Evolutionary conservation across 1,140 invertebrate species (phyloP).

Genomic region (Epicauta chinensis): DNA sequence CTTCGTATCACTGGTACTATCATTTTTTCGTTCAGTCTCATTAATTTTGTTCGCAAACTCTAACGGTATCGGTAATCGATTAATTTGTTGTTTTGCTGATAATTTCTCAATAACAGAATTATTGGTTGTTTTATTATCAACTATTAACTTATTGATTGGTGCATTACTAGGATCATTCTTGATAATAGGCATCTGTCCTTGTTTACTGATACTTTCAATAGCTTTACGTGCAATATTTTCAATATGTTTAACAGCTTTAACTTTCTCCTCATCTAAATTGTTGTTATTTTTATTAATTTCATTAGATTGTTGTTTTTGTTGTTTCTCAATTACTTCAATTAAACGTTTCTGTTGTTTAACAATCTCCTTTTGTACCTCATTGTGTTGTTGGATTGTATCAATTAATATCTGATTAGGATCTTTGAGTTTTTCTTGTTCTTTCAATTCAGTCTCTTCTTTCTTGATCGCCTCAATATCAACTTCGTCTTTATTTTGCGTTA

Average conservation of each 20-base stretch:
- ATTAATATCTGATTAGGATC: conserved; percentile 45
- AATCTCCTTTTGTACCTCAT: conserved; percentile 47
- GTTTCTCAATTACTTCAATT: conserved; percentile 29
- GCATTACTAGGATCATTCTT: not conserved
- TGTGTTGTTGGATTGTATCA: conserved; percentile 50
- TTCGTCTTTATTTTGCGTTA: conserved; percentile 25
- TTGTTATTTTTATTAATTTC: conserved; percentile 24
- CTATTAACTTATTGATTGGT: not conserved
- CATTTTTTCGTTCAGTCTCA: not conserved
- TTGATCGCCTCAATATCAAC: conserved; percentile 45
- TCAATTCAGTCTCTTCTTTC: conserved; percentile 49
- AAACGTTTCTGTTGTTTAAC: conserved; percentile 46
- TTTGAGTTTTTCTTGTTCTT: conserved; percentile 41
- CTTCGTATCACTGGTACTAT: not conserved
- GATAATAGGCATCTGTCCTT: conserved; percentile 8
- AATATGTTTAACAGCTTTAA: conserved; percentile 34
- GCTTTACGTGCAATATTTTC: conserved; percentile 34
- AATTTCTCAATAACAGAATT: conserved; percentile 19
- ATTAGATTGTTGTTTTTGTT: conserved; percentile 20
- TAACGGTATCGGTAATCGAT: conserved; percentile 16
- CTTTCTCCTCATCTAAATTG: conserved; percentile 27
- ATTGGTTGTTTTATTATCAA: conserved; percentile 10
- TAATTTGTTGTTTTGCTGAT: not conserved
- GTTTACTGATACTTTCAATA: conserved; percentile 33
- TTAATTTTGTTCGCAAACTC: conserved; percentile 6